Conservation (phyloP, 1,140 invertebrate genomes). For the Leptinotarsa texana region DNA sequence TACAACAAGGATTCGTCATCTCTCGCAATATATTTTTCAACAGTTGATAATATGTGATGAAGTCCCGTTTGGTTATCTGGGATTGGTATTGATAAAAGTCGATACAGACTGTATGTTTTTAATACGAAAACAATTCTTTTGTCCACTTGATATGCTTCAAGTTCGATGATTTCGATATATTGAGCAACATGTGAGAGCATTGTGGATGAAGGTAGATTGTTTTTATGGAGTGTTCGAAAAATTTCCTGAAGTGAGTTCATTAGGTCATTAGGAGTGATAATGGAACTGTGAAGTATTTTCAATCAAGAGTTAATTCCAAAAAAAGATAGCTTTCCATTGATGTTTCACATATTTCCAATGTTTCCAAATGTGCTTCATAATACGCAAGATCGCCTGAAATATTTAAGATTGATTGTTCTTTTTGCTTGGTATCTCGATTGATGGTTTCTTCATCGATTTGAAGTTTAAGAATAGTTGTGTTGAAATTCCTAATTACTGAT, state of each 20-base stretch:
- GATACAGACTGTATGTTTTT: too few relatives aligned
- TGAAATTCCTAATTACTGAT: not conserved
- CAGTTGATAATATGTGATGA: too few relatives aligned
- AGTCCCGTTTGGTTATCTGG: too few relatives aligned
- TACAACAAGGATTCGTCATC: too few relatives aligned
- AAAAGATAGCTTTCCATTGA: not conserved
- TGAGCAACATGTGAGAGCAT: constrained; percentile 22
- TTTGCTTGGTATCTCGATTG: not conserved
- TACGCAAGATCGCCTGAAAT: not conserved
- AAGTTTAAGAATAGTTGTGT: not conserved
- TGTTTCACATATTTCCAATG: not conserved
- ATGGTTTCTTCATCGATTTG: not conserved
- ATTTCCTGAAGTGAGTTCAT: constrained; percentile 24
- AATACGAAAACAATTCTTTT: constrained; percentile 30
- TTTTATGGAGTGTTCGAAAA: constrained; percentile 23
- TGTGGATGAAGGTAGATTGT: constrained; percentile 30
- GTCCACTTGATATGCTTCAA: constrained; percentile 31
- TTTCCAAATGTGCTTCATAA: not conserved
- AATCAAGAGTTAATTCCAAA: not conserved
- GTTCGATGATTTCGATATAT: constrained; percentile 33
- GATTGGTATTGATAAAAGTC: too few relatives aligned
- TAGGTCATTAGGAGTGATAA: not conserved
- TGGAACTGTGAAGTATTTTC: too few relatives aligned
- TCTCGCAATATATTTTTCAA: too few relatives aligned
- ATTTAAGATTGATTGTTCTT: not conserved